Evolutionary conservation across 1,140 invertebrate genomes (phyloP).

Genomic region (Drosophila sturtevanti): DNA sequence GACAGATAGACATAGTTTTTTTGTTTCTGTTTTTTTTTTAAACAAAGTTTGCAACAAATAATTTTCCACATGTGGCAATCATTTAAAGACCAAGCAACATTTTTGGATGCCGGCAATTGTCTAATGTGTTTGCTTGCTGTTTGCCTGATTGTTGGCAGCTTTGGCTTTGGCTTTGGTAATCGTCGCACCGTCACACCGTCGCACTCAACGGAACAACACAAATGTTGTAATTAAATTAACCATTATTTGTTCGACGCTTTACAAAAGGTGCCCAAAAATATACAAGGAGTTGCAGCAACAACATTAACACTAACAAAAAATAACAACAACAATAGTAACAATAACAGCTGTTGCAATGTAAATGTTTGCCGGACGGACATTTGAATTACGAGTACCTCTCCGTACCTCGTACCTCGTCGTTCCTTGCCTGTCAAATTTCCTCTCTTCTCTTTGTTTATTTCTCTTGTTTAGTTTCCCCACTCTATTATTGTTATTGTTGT

Average conservation of each 20-base stretch:
- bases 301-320: not conserved
- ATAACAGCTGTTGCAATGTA: conserved; percentile 63
- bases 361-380: conserved; percentile 50
- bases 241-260: conserved; percentile 59
- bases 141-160: conserved; percentile 55
- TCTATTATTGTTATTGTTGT: conserved; percentile 5
- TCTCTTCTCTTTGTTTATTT: conserved; percentile 31
- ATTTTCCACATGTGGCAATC: conserved; percentile 68
- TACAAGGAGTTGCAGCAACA: conserved; percentile 55
- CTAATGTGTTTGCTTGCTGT: conserved; percentile 53
- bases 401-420: too few species aligned
- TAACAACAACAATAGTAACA: conserved; percentile 25
- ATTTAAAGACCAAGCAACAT: conserved; percentile 37
- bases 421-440: conserved; percentile 57
- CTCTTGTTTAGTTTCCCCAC: conserved; percentile 18
- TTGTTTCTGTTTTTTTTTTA: conserved; percentile 13
- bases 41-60: conserved; percentile 59
- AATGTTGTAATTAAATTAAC: conserved; percentile 80
- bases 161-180: conserved; percentile 76
- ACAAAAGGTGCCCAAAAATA: conserved; percentile 59
- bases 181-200: conserved; percentile 67
- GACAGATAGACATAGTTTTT: not conserved
- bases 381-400: too few species aligned
- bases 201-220: conserved; percentile 18
- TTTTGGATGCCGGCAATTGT: conserved; percentile 56